Conservation (phyloP, 2,888 invertebrate genomes). For the Melanophora roralis region DNA sequence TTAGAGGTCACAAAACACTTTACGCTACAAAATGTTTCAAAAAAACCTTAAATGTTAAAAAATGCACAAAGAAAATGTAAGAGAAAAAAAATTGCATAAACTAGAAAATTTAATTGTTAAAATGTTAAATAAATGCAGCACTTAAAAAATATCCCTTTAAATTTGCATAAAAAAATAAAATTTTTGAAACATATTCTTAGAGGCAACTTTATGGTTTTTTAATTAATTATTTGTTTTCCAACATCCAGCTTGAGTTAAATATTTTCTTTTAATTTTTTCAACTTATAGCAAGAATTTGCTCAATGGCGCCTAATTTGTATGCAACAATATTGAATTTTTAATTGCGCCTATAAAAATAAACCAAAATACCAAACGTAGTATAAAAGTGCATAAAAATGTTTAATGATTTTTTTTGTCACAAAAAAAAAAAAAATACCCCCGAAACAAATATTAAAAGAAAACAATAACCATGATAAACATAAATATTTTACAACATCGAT, state of each 20-base stretch:
- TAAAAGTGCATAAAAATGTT: background rate
- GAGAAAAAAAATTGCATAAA: background rate
- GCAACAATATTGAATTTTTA: background rate
- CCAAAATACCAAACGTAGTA: background rate
- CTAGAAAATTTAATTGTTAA: background rate
- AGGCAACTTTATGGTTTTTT: no score
- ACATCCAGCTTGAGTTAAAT: no score
- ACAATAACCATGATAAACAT: no score
- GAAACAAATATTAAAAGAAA: no score
- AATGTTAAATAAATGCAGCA: background rate
- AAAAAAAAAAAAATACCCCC: background rate
- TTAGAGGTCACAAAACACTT: background rate
- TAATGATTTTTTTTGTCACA: background rate
- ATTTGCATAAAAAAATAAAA: no score
- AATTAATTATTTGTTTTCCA: no score
- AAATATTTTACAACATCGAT: slow-evolving; percentile 13
- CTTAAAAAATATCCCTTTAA: no score
- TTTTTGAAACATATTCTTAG: no score
- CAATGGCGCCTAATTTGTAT: background rate
- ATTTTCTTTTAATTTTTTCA: background rate
- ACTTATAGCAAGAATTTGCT: background rate
- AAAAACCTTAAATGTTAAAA: background rate
- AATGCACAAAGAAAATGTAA: background rate
- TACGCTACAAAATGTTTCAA: background rate
- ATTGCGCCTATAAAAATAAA: background rate